Conservation (phyloP, 1,140 invertebrate genomes). For the Prorops nasuta region DNA sequence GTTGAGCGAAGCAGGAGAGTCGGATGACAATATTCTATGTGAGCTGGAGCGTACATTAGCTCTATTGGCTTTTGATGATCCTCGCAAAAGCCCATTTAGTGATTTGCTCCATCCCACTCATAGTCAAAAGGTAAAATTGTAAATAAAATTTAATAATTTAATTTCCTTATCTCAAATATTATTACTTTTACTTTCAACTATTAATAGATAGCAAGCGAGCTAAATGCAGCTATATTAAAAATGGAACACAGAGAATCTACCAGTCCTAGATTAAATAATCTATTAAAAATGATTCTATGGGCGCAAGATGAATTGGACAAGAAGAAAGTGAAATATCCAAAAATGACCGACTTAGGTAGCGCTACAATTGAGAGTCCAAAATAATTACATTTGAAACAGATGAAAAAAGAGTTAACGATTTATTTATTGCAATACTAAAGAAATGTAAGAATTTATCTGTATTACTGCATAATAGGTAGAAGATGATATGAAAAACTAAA, state of each 20-base stretch:
- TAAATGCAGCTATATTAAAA: constrained; percentile 94
- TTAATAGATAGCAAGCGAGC: constrained; percentile 88
- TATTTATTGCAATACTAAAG: constrained; percentile 16
- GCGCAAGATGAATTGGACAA: constrained; percentile 93
- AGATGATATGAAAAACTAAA: too few relatives aligned
- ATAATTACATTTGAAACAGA: too few relatives aligned
- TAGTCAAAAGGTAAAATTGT: constrained; percentile 78
- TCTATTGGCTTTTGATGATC: constrained; percentile 94
- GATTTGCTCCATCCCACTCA: constrained; percentile 91
- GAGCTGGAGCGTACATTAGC: constrained; percentile 88
- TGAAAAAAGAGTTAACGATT: constrained; percentile 5
- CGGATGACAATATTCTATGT: constrained; percentile 73
- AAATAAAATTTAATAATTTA: constrained; percentile 2
- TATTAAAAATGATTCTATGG: constrained; percentile 92
- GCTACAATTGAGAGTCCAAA: constrained; percentile 78
- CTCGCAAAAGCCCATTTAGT: constrained; percentile 90
- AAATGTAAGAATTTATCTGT: constrained; percentile 25
- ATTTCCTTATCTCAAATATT: constrained; percentile 9
- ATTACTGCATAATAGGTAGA: neutral
- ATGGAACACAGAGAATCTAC: constrained; percentile 88
- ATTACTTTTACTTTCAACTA: constrained; percentile 15
- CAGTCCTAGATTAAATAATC: constrained; percentile 83
- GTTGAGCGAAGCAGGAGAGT: constrained; percentile 87
- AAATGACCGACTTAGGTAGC: constrained; percentile 85
- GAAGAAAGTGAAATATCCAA: constrained; percentile 89